phyloP scores from a whole-genome alignment of 1,140 invertebrate species.

The Elymnias hypermnestra region DNA sequence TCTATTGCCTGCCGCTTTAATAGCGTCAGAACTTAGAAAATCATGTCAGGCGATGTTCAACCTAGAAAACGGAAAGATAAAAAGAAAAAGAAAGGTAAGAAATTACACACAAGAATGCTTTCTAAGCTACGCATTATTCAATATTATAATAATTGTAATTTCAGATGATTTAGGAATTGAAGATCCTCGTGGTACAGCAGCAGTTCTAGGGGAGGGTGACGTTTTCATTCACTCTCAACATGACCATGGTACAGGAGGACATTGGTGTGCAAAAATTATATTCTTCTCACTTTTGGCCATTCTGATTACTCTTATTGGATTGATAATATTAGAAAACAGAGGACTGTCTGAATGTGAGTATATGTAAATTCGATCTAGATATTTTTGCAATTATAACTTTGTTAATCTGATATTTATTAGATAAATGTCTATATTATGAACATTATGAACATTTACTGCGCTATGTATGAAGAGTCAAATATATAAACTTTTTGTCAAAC shows the following conservation, averaged over 20 bases:
- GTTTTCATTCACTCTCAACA: constrained; percentile 85
- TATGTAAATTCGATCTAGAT: constrained; percentile 1
- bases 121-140: too few relatives aligned
- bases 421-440: too few relatives aligned
- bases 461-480: too few relatives aligned
- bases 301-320: constrained; percentile 82
- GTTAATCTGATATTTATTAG: too few relatives aligned
- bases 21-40: constrained; percentile 57
- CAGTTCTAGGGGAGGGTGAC: constrained; percentile 76
- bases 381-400: too few relatives aligned
- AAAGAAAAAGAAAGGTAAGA: constrained; percentile 82
- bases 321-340: constrained; percentile 87
- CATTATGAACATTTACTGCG: too few relatives aligned
- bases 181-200: constrained; percentile 55
- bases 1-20: constrained; percentile 47
- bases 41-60: constrained; percentile 85
- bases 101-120: too few relatives aligned
- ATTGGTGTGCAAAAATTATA: constrained; percentile 88
- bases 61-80: constrained; percentile 84
- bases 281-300: constrained; percentile 85
- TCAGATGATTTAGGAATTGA: constrained; percentile 59
- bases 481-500: background rate
- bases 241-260: constrained; percentile 84
- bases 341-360: constrained; percentile 86
- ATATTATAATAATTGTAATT: too few relatives aligned